A percentile compares a stretch with the other conserved stretches of the same genome.
Evolutionary conservation across 2,888 invertebrate species (phyloP).

Genomic region (Selenia dentaria): DNA sequence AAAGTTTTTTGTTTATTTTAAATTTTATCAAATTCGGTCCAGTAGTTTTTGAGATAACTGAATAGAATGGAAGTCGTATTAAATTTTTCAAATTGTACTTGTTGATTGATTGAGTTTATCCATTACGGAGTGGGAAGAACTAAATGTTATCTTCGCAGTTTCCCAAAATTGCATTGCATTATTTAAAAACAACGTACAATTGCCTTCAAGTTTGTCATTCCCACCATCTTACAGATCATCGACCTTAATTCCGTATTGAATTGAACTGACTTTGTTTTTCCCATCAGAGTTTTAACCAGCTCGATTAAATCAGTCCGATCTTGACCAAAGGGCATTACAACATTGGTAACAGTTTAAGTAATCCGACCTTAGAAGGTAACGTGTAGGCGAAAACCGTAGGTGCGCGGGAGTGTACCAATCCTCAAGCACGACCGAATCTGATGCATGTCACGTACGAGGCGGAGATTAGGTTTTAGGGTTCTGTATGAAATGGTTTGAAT

Average conservation of each 20-base stretch:
- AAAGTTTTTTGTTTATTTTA: too few species aligned
- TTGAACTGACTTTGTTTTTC: conserved; percentile 4
- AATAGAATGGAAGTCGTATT: too few species aligned
- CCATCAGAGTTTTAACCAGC: conserved; percentile 14
- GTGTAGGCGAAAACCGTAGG: conserved; percentile 57
- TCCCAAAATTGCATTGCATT: too few species aligned
- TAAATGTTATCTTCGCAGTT: too few species aligned
- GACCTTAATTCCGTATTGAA: conserved; percentile 2
- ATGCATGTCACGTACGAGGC: conserved; percentile 31
- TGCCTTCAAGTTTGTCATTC: background rate
- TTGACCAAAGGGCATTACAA: conserved; percentile 29
- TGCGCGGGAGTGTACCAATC: conserved; percentile 44
- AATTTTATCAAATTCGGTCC: too few species aligned
- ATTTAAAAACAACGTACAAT: too few species aligned
- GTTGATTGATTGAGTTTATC: too few species aligned
- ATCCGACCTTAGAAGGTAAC: conserved; percentile 50
- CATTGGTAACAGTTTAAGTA: conserved; percentile 43
- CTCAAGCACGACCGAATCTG: conserved; percentile 31
- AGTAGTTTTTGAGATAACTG: too few species aligned
- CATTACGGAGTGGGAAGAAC: too few species aligned
- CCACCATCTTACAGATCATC: conserved; percentile 1
- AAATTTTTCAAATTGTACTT: too few species aligned
- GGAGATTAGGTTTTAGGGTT: conserved; percentile 9
- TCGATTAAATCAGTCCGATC: conserved; percentile 23
- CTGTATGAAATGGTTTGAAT: background rate